Percentiles rank a stretch among this genome's conserved stretches.
phyloP scores from a whole-genome alignment of 2,797 vertebrate genomes.

The Capromys pilorides region DNA sequence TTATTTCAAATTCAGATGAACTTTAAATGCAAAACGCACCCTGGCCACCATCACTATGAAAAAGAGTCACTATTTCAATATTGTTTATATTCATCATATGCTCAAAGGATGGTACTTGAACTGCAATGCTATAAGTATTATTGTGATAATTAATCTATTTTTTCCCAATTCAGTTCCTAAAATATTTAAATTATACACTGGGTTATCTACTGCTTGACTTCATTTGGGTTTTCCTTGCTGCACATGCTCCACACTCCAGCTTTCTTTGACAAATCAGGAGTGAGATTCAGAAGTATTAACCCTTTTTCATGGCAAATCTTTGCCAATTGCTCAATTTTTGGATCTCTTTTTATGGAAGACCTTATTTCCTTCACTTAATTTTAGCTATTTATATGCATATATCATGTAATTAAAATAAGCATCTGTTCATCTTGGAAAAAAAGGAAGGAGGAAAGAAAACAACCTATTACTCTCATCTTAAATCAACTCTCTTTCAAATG shows the following conservation, averaged over 20 bases:
- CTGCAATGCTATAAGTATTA: background rate
- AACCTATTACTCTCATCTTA: background rate
- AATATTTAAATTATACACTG: background rate
- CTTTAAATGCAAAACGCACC: background rate
- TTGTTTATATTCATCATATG: background rate
- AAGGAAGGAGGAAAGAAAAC: background rate
- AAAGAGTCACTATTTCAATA: background rate
- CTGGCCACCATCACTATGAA: background rate
- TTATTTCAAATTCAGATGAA: background rate
- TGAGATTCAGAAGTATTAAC: background rate
- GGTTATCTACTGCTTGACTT: background rate
- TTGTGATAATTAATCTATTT: background rate
- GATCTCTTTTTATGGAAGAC: background rate
- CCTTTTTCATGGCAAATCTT: background rate
- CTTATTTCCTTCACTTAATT: background rate
- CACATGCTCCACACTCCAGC: background rate
- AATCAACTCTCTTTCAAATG: background rate
- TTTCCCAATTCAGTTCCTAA: background rate
- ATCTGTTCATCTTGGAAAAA: background rate
- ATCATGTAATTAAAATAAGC: background rate
- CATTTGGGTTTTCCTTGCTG: background rate
- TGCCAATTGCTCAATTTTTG: background rate
- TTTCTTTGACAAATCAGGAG: conserved; percentile 1
- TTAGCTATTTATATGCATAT: background rate
- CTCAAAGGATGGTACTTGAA: background rate